phyloP scores from a whole-genome alignment of 2,113 vertebrate species.

The Cavia aperea region DNA sequence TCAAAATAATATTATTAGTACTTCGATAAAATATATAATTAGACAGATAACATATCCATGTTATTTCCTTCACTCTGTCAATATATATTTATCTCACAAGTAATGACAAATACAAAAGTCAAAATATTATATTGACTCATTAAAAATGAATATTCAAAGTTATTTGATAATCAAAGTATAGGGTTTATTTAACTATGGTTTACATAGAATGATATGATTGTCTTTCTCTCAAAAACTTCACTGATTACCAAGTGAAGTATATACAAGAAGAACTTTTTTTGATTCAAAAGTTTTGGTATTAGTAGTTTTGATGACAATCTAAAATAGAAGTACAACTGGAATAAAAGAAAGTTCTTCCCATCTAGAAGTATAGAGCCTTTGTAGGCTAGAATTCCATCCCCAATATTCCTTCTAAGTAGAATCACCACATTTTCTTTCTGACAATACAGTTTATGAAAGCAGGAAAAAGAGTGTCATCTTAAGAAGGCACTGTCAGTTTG shows the following conservation, averaged over 20 bases:
- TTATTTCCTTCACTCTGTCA: too few relatives aligned
- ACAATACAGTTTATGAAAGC: constrained; percentile 46
- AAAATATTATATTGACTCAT: not conserved
- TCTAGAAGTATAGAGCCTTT: constrained; percentile 6
- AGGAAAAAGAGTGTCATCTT: constrained; percentile 39
- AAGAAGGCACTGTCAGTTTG: constrained; percentile 56
- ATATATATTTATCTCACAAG: not conserved
- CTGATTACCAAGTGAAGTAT: not conserved
- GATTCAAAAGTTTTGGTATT: not conserved
- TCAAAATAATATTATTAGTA: not conserved
- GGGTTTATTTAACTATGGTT: not conserved
- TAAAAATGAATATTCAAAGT: not conserved
- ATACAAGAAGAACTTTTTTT: not conserved
- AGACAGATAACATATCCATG: not conserved
- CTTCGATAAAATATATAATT: not conserved
- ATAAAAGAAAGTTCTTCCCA: not conserved
- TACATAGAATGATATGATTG: not conserved
- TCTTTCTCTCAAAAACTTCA: not conserved
- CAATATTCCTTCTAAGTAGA: constrained; percentile 9
- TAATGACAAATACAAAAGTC: not conserved
- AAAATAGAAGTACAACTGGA: not conserved
- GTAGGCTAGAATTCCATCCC: not conserved
- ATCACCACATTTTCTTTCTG: constrained; percentile 47
- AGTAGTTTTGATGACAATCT: not conserved
- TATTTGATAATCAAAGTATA: not conserved